Base-by-base conservation (phyloP, 2,888 invertebrate species). In the Emesis furor region DNA sequence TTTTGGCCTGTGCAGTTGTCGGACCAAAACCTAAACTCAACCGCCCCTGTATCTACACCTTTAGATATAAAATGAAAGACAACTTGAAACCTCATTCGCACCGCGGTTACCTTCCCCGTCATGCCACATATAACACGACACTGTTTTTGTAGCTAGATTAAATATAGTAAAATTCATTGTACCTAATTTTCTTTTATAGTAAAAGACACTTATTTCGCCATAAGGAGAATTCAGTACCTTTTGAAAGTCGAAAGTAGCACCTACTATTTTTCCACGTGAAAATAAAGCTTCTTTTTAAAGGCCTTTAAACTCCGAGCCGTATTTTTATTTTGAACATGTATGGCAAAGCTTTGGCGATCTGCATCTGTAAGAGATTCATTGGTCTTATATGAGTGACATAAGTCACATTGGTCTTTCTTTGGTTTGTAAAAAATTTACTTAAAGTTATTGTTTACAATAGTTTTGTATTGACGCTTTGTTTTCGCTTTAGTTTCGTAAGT, bases 91-190 rank as follows among this genome's bases (percentile, higher is more conserved):
- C 69, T 69, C 69, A 39, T 69, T 39, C 14, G 69, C 69, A 17
- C 69, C 69, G 37, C 69, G 69, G 37, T 69, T 69, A 6, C 69
- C 69, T 69, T 69, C 69, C 6, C 17, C 69, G 12, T 69, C 39
- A 69, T 69, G 69, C 69, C 69, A 69, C 69, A 69, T 69, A 69
- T 37, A 69, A 39, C 69, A 69, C 37, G 69, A 39, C 69, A 42
- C 69, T 69, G 69, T 69, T 69, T 69, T 37, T 69, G 69, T 69
- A 39, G 37, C 69, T 37, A 39, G 37, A 39, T 69, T 39, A 39
- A 69, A 69, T 24, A 69, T 42, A 7, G 69, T 69, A 12, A 69
- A 69, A 71, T 39, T 37, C 39, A 71, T 42, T 71, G n/a, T 12
- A 51, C 14, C 12, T 51, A 51, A n/a, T 51, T 51, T 51, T 51